phyloP scores from a whole-genome alignment of 1,140 invertebrate genomes.

The Streblospio benedicti region DNA sequence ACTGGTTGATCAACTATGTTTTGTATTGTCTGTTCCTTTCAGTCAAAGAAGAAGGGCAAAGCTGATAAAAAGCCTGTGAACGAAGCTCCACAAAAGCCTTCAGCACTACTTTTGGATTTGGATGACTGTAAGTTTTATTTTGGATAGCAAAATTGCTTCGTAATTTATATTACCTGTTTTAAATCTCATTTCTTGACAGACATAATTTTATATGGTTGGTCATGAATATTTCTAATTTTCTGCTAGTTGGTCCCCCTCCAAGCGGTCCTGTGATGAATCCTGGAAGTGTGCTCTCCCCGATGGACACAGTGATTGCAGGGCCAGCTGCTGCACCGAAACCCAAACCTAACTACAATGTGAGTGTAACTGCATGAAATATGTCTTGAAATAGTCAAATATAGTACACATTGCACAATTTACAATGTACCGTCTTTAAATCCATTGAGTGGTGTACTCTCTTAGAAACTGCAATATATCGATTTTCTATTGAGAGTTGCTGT shows the following conservation, averaged over 20 bases:
- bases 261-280: not conserved
- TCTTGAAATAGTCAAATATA: too few species aligned
- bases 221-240: not conserved
- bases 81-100: slow-evolving; percentile 45
- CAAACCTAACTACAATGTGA: slow-evolving; percentile 6
- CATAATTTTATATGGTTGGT: not conserved
- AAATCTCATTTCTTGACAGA: not conserved
- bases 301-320: slow-evolving; percentile 10
- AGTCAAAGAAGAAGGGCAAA: too few species aligned
- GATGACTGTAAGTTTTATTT: slow-evolving; percentile 48
- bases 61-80: slow-evolving; percentile 13
- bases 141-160: not conserved
- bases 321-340: not conserved
- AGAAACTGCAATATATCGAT: too few species aligned
- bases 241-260: not conserved
- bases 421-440: too few species aligned
- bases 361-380: too few species aligned
- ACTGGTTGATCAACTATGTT: too few species aligned
- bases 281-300: slow-evolving; percentile 6
- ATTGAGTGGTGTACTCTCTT: too few species aligned
- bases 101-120: slow-evolving; percentile 64
- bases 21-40: too few species aligned
- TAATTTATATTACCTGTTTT: not conserved
- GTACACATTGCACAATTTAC: too few species aligned
- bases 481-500: too few species aligned